These are phyloP conservation scores for Ctenicera cuprea DNA, from an alignment of 2,888 invertebrate genomes.

Conservation along the genomic window DNA sequence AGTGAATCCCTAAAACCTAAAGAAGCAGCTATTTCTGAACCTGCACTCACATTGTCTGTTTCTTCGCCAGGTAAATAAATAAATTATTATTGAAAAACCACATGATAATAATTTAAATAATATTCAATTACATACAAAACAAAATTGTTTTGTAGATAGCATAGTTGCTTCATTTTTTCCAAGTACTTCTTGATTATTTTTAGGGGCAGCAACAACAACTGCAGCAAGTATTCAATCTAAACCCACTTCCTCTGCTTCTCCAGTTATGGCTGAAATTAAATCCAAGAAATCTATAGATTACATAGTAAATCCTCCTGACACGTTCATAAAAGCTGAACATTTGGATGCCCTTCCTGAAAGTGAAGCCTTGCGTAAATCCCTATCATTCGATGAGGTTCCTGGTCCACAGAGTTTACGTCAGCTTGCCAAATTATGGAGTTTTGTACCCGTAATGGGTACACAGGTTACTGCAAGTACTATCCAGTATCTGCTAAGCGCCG, in stretches of 20 bases:
- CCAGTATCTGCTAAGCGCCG: conserved; percentile 74
- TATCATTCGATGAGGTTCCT: conserved; percentile 79
- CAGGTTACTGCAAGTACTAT: conserved; percentile 76
- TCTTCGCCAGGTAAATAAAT: neutral
- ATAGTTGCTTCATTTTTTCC: neutral
- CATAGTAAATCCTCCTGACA: conserved; percentile 25
- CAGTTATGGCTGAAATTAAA: neutral
- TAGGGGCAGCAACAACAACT: neutral
- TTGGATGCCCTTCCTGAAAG: conserved; percentile 50
- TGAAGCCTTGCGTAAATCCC: conserved; percentile 58
- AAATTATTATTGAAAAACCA: no score
- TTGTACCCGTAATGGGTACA: conserved; percentile 78
- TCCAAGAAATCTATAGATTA: conserved; percentile 20
- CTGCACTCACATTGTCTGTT: neutral
- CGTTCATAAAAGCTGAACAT: conserved; percentile 54
- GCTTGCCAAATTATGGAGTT: conserved; percentile 77
- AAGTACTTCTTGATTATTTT: conserved; percentile 6
- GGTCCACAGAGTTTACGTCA: conserved; percentile 77
- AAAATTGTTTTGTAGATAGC: no score
- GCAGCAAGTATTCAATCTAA: neutral
- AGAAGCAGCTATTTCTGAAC: neutral
- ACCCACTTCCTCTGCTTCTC: neutral
- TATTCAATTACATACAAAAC: no score
- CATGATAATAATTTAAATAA: no score
- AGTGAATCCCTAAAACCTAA: neutral